Base-by-base conservation (phyloP, 64 coral and sea anemone species). In the Montipora sp. region DNA sequence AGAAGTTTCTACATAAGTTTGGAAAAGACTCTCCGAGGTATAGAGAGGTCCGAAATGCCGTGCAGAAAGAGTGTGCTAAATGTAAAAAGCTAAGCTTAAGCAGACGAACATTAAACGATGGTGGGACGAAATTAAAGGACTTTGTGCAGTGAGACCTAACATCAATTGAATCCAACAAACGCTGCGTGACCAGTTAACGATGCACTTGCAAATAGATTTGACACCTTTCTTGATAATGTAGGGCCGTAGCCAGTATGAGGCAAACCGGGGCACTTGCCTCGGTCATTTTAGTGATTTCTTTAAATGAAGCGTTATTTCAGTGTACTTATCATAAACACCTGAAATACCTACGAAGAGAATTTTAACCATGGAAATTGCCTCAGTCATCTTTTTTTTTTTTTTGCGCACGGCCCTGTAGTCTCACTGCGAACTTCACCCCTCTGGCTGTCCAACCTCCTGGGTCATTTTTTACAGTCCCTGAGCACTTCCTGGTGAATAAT, bases 11-110 rank as follows among this genome's bases (percentile, higher is more conserved):
- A 22, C 11, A 71, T 16, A 71, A 19, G 67, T 71, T 71, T 5
- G 67, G 67, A 22, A 71, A 71, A 71, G 67, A 71, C 20, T 71
- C 20, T 71, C 67, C 67, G 67, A 71, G 67, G 67, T 71, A 22
- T 18, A 71, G 16, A 14, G 67, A 71, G 67, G 0, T 71, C 16
- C 67, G 67, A 19, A 71, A 71, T 71, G 16, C 67, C 3, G 67
- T 71, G 67, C 20, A 71, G 67, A 71, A 18, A 16, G 67, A 71
- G 16, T 71, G 67, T 71, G 67, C 20, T 71, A 71, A 71, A 71
- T 71, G 16, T 71, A 18, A 71, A 22, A 71, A 18, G 67, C 67
- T 71, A 71, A 71, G 67, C 67, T 71, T 13, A 71, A 71, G 68
- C 21, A 57, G 53, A 57, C 53, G 10, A 57, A 57, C 10, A 4